Conservation (phyloP, 2,113 vertebrate genomes). For the Poicephalus gulielmi region DNA sequence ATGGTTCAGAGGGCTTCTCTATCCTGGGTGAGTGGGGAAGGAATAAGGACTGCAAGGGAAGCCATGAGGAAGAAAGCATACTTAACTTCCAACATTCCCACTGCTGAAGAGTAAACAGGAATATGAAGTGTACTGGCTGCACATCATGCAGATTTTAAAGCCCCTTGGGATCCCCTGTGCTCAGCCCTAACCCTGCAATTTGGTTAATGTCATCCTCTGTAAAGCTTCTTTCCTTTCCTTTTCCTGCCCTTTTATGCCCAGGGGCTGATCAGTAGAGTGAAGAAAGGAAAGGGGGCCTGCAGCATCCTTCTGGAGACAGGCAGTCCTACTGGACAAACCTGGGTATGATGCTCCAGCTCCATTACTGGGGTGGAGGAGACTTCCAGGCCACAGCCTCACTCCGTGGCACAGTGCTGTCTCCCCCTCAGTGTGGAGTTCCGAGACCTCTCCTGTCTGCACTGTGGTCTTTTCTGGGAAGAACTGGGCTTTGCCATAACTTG, state of each 20-base stretch:
- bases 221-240: constrained; percentile 19
- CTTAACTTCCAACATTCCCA: constrained; percentile 32
- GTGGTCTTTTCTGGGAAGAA: constrained; percentile 7
- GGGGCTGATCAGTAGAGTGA: not conserved
- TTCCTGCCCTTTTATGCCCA: constrained; percentile 8
- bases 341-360: constrained; percentile 6
- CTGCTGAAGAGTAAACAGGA: constrained; percentile 41
- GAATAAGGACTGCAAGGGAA: constrained; percentile 10
- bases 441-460: not conserved
- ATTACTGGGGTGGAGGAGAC: constrained; percentile 35
- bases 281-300: not conserved
- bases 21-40: not conserved
- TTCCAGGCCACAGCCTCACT: constrained; percentile 7
- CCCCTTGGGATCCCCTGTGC: constrained; percentile 2
- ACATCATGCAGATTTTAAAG: constrained; percentile 20
- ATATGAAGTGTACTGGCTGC: constrained; percentile 3
- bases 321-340: not conserved
- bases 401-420: not conserved
- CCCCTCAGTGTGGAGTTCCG: not conserved
- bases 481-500: constrained; percentile 18
- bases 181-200: constrained; percentile 29
- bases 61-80: not conserved
- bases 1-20: constrained; percentile 26
- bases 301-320: constrained; percentile 24
- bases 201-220: constrained; percentile 19